Evolutionary conservation across 2,113 vertebrate species (phyloP).

Genomic region (Cynoglossus semilaevis): DNA sequence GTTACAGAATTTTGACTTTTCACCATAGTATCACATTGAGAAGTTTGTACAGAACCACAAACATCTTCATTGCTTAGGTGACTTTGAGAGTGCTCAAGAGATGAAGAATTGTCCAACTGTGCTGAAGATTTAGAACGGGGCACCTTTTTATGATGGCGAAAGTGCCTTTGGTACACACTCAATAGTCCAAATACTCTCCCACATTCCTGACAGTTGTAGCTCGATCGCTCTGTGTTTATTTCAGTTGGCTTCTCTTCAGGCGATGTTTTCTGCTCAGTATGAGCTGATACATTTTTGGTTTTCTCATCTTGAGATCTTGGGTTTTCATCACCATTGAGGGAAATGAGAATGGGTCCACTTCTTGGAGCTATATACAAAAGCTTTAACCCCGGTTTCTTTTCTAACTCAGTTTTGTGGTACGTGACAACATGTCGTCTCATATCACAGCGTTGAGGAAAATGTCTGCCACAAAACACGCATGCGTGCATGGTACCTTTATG

Average conservation of each 20-base stretch:
- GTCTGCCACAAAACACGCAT: conserved; percentile 74
- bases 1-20: conserved; percentile 17
- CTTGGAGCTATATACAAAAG: conserved; percentile 37
- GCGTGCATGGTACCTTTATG: conserved; percentile 79
- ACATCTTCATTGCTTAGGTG: conserved; percentile 49
- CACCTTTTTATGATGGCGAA: conserved; percentile 75
- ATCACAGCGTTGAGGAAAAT: conserved; percentile 78
- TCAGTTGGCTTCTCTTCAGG: conserved; percentile 43
- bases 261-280: conserved; percentile 42
- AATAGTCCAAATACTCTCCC: conserved; percentile 75
- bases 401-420: conserved; percentile 71
- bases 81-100: conserved; percentile 67
- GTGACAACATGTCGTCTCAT: conserved; percentile 73
- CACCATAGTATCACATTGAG: background rate
- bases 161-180: conserved; percentile 76
- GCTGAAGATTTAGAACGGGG: conserved; percentile 66
- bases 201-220: conserved; percentile 77
- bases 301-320: conserved; percentile 35
- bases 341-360: conserved; percentile 24
- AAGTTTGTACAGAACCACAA: conserved; percentile 26
- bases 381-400: conserved; percentile 62
- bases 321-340: conserved; percentile 36
- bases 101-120: conserved; percentile 63
- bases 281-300: conserved; percentile 35
- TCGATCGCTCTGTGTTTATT: conserved; percentile 51